A percentile compares a stretch with the other conserved stretches of the same genome.
Conservation (phyloP, 2,113 vertebrate genomes). For the Chlamydotis undulata region DNA sequence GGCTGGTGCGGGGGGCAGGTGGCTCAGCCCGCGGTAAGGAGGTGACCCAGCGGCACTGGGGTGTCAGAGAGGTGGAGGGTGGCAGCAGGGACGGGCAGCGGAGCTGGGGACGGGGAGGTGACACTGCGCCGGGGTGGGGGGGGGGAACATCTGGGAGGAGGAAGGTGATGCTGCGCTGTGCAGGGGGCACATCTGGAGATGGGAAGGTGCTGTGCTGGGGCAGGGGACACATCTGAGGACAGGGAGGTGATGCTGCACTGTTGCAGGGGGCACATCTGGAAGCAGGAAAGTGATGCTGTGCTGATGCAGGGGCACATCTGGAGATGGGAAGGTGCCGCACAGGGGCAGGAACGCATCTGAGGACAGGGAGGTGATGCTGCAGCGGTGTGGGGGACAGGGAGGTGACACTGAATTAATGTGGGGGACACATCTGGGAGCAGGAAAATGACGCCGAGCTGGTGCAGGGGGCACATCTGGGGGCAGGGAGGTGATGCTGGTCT, state of each 20-base stretch:
- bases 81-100: background rate
- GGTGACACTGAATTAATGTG: background rate
- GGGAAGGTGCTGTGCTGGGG: background rate
- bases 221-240: background rate
- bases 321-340: too few relatives aligned
- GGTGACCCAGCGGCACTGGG: background rate
- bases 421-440: background rate
- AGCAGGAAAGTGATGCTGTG: background rate
- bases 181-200: too few relatives aligned
- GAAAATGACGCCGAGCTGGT: background rate
- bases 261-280: background rate
- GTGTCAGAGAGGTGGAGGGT: fast-evolving
- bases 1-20: background rate
- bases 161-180: background rate
- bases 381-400: too few relatives aligned
- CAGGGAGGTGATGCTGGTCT: fast-evolving
- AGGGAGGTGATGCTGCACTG: fast-evolving
- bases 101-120: background rate
- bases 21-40: background rate
- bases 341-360: too few relatives aligned
- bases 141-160: background rate
- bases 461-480: too few relatives aligned
- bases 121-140: too few relatives aligned
- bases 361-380: fast-evolving
- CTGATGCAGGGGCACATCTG: background rate